Evolutionary conservation across 2,797 vertebrate genomes (phyloP).

Genomic region (Columba guinea): DNA sequence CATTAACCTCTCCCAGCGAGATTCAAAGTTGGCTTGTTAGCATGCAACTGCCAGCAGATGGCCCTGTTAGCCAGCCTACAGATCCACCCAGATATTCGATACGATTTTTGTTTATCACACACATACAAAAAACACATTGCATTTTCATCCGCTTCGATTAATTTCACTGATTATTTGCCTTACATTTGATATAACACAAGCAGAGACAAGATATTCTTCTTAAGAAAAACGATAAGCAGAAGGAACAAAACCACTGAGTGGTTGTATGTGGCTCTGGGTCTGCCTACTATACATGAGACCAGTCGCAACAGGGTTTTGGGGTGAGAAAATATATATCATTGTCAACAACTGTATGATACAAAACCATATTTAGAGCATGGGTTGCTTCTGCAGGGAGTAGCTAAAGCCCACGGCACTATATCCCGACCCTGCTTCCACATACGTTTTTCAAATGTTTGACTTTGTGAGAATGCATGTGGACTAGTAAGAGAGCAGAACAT

Average conservation of each 20-base stretch:
- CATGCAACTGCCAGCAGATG: constrained; percentile 41
- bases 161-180: background rate
- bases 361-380: background rate
- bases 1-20: background rate
- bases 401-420: background rate
- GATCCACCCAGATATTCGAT: fast-evolving
- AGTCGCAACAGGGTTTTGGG: fast-evolving
- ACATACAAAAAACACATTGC: background rate
- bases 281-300: fast-evolving
- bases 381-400: background rate
- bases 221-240: background rate
- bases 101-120: background rate
- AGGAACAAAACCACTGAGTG: background rate
- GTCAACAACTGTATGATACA: background rate
- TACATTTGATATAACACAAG: background rate
- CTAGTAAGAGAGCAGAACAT: background rate
- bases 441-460: background rate
- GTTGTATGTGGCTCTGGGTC: fast-evolving
- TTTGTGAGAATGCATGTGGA: background rate
- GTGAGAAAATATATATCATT: fast-evolving
- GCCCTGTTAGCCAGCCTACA: constrained; percentile 17
- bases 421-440: background rate
- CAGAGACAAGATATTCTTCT: background rate
- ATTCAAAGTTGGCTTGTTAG: fast-evolving
- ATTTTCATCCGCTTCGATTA: background rate